Evolutionary conservation across 2,888 invertebrate species (phyloP).

Genomic region (Arge pagana): DNA sequence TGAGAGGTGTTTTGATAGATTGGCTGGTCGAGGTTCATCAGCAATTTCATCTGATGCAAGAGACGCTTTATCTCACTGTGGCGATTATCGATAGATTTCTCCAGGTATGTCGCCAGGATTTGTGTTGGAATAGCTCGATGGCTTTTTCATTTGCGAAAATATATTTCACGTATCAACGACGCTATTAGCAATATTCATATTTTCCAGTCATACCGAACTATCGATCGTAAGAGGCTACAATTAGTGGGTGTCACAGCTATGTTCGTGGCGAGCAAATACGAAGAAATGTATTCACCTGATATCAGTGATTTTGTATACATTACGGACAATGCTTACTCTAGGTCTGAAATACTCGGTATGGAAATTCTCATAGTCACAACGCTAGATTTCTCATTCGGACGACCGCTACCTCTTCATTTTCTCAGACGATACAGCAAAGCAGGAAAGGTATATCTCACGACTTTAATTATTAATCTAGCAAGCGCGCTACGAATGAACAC

Average conservation of each 20-base stretch:
- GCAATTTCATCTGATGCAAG: slow-evolving; percentile 82
- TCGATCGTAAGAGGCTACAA: slow-evolving; percentile 76
- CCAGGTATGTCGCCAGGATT: slow-evolving; percentile 61
- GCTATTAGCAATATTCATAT: no score
- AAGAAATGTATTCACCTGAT: slow-evolving; percentile 90
- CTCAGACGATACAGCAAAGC: slow-evolving; percentile 76
- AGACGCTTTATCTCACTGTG: slow-evolving; percentile 88
- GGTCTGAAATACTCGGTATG: slow-evolving; percentile 78
- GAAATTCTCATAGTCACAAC: slow-evolving; percentile 78
- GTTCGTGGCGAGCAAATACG: slow-evolving; percentile 92
- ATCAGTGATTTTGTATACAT: slow-evolving; percentile 89
- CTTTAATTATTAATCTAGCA: no score
- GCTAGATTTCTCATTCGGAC: slow-evolving; percentile 80
- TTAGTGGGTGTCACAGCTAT: slow-evolving; percentile 88
- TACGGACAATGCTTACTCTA: slow-evolving; percentile 84
- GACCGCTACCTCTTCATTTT: slow-evolving; percentile 88
- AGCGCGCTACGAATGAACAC: no score
- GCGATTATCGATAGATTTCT: slow-evolving; percentile 89
- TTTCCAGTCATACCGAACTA: slow-evolving; percentile 64
- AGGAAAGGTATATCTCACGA: slow-evolving; percentile 56
- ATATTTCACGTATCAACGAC: not conserved
- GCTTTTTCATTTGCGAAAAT: not conserved
- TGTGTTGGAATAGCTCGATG: not conserved
- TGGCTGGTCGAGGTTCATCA: slow-evolving; percentile 93
- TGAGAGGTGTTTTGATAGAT: slow-evolving; percentile 88